These are phyloP conservation scores for Tinamus major DNA, from an alignment of 2,797 vertebrate species.

Conservation along the genomic window DNA sequence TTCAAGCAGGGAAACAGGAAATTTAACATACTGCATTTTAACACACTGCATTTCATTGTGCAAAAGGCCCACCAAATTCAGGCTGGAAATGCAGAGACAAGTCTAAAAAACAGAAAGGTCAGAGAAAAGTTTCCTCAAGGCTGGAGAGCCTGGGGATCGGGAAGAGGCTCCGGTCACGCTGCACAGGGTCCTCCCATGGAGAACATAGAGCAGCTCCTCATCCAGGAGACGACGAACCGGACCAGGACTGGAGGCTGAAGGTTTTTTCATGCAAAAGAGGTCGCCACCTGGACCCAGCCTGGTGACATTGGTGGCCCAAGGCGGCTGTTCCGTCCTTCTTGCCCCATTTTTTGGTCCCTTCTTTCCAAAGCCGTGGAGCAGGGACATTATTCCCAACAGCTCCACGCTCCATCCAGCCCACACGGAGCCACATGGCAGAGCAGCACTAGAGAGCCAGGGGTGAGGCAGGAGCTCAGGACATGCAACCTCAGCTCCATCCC, in stretches of 20 bases:
- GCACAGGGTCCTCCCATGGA: not conserved
- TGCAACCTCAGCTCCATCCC: not conserved
- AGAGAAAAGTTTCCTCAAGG: not conserved
- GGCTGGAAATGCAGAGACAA: not conserved
- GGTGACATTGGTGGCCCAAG: not conserved
- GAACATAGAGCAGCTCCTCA: not conserved
- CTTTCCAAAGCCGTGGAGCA: not conserved
- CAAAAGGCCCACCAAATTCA: not conserved
- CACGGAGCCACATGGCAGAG: accelerated
- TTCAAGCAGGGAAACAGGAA: conserved; percentile 16
- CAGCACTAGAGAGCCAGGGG: not conserved
- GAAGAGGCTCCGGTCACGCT: not conserved
- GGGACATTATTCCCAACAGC: not conserved
- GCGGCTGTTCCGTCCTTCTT: not conserved
- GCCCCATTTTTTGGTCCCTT: not conserved
- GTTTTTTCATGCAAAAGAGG: not conserved
- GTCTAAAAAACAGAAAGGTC: not conserved
- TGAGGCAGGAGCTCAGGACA: not conserved
- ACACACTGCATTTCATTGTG: not conserved
- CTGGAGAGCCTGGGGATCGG: not conserved
- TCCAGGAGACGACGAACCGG: not conserved
- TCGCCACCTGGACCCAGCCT: not conserved
- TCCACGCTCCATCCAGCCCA: not conserved
- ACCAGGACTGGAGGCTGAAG: not conserved
- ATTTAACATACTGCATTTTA: not conserved